Evolutionary conservation across 2,888 invertebrate species (phyloP), one percentile per base, ranked within the genome.

Genomic region (Luperina nickerlii): DNA sequence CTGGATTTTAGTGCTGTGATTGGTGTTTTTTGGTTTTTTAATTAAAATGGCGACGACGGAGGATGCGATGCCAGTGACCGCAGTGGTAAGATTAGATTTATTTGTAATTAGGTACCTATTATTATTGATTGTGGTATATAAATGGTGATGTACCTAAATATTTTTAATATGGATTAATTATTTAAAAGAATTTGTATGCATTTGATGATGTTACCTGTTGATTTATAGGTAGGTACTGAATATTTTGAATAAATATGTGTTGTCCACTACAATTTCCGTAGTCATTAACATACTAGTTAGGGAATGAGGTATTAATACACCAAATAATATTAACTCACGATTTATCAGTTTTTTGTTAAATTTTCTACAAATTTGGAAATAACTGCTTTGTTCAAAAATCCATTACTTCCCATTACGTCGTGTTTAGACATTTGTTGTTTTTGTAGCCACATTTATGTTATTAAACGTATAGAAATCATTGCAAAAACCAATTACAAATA

Each of bases 11-110:
- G 88, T 90, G 89, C 66, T 86, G 82, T 89, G 90, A 89, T 86
- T 75, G 73, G 90, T 91, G 89, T 74, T 74, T 77, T 74, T 81
- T 68, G 27, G 51, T 83, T 78, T 79, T 83, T 75, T 6, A 77
- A 68, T 77, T 76, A 74, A 51, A 86, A 96, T 96, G 96, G 94
- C 95, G 74, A 91, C 95, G 51, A 91, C 95, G 45, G 95, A 95
- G 90, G 95, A 94, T 82, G 92, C 92, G 45, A 93, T 94, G 89
- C 94, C 95, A 80, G 93, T 94, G 57, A 92, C 92, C 48, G 94
- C 92, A 81, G 94, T 93, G 94, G 96, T 96, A 89, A 95, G 95
- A 77, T 71, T 45, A 80, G 48, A 75, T 57, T 70, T 0, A 62
- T 82, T 69, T 45, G 0, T 74, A 32, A 54, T n/a, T 67, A 38